phyloP scores from a whole-genome alignment of 2,797 vertebrate species.

The Lacerta viridis region DNA sequence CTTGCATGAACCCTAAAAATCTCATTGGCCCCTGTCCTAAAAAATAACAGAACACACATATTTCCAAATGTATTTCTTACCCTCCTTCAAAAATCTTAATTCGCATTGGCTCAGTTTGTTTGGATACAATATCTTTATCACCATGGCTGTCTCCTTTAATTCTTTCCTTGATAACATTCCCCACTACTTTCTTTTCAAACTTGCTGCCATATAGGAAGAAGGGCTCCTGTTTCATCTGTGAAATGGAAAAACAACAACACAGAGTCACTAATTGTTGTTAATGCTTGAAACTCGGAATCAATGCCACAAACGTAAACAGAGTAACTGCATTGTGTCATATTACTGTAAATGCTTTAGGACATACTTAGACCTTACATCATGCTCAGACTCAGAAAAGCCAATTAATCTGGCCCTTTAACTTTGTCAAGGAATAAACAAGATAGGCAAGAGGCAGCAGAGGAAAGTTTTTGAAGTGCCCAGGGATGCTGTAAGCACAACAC shows the following conservation, averaged over 20 bases:
- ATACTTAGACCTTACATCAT: constrained; percentile 60
- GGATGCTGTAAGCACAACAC: constrained; percentile 45
- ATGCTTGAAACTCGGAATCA: constrained; percentile 66
- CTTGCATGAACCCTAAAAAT: constrained; percentile 3
- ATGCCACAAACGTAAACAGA: constrained; percentile 21
- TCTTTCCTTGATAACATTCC: constrained; percentile 90
- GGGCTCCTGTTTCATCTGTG: constrained; percentile 93
- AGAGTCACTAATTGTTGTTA: constrained; percentile 74
- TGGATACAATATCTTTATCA: constrained; percentile 92
- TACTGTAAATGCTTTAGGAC: constrained; percentile 61
- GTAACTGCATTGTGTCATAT: constrained; percentile 58
- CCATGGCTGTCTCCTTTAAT: constrained; percentile 93
- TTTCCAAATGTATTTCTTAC: constrained; percentile 83
- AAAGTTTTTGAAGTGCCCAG: constrained; percentile 15
- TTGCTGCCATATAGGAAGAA: constrained; percentile 90
- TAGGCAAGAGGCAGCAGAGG: constrained; percentile 14
- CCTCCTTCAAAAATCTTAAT: constrained; percentile 99
- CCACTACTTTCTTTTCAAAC: constrained; percentile 93
- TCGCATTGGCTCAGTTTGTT: constrained; percentile 91
- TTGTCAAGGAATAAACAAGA: constrained; percentile 25
- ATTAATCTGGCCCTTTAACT: constrained; percentile 57
- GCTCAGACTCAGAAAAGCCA: constrained; percentile 15
- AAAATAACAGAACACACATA: constrained; percentile 58
- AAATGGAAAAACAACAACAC: constrained; percentile 76
- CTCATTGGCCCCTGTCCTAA: neutral